Conservation (phyloP, 2,888 invertebrate genomes). For the Thereva unica region DNA sequence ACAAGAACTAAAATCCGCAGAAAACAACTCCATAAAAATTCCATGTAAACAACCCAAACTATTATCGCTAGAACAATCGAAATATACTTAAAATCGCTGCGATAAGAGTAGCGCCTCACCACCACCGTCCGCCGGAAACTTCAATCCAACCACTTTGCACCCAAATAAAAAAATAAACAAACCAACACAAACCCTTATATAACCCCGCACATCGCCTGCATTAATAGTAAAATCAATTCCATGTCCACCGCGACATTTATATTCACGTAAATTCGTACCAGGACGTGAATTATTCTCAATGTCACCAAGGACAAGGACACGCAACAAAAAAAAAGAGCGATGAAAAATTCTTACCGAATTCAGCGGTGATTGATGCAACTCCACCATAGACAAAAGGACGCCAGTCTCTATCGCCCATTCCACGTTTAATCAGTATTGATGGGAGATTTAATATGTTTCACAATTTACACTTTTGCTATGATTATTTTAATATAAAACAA, state of each 20-base stretch:
- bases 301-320: too few species aligned
- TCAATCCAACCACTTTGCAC: neutral
- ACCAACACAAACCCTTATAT: neutral
- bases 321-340: too few species aligned
- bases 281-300: too few species aligned
- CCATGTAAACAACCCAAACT: too few species aligned
- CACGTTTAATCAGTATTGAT: conserved; percentile 49
- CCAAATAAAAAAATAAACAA: neutral
- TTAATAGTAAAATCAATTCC: too few species aligned
- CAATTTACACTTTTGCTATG: neutral
- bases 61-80: neutral
- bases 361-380: conserved; percentile 88
- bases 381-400: conserved; percentile 95
- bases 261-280: too few species aligned
- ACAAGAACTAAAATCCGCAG: too few species aligned
- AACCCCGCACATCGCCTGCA: neutral
- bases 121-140: neutral
- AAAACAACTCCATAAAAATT: too few species aligned
- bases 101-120: neutral
- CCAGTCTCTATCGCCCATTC: conserved; percentile 83
- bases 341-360: conserved; percentile 74
- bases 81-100: conserved; percentile 16
- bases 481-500: neutral
- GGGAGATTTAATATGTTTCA: conserved; percentile 6
- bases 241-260: too few species aligned